Percentiles rank a stretch among this genome's conserved stretches.
These are phyloP conservation scores for Drosophila conformis DNA, from an alignment of 2,888 invertebrate species.

Conservation along the genomic window DNA sequence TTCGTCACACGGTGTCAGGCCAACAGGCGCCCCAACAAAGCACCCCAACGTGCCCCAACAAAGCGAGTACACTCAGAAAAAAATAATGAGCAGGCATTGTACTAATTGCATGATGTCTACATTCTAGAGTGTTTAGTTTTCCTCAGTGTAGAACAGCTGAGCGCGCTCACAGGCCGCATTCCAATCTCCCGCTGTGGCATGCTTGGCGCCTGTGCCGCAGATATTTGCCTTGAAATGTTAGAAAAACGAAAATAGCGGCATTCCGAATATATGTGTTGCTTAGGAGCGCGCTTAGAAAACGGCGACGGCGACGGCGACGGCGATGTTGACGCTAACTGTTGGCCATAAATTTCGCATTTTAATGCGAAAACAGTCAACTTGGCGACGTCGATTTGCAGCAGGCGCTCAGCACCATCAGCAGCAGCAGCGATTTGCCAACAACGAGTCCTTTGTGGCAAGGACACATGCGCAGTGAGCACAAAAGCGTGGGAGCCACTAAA, in stretches of 20 bases:
- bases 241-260: constrained; percentile 67
- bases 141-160: background rate
- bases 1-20: constrained; percentile 83
- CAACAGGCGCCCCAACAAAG: constrained; percentile 53
- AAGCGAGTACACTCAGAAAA: background rate
- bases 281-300: constrained; percentile 55
- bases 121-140: background rate
- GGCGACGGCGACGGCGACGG: constrained; percentile 12
- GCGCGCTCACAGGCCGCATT: constrained; percentile 48
- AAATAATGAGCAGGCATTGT: background rate
- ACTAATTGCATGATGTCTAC: background rate
- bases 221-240: constrained; percentile 84
- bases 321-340: constrained; percentile 18
- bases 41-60: background rate
- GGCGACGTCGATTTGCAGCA: constrained; percentile 82
- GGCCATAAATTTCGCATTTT: constrained; percentile 82
- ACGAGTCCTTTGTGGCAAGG: constrained; percentile 11
- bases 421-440: background rate
- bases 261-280: constrained; percentile 43
- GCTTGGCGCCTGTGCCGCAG: constrained; percentile 81
- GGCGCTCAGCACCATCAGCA: constrained; percentile 58
- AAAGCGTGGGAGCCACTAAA: constrained; percentile 12
- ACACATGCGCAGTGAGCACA: constrained; percentile 59
- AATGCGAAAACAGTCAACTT: constrained; percentile 85
- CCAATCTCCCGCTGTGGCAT: constrained; percentile 63